phyloP scores from a whole-genome alignment of 2,113 vertebrate genomes.

The Zosterops pallidus region DNA sequence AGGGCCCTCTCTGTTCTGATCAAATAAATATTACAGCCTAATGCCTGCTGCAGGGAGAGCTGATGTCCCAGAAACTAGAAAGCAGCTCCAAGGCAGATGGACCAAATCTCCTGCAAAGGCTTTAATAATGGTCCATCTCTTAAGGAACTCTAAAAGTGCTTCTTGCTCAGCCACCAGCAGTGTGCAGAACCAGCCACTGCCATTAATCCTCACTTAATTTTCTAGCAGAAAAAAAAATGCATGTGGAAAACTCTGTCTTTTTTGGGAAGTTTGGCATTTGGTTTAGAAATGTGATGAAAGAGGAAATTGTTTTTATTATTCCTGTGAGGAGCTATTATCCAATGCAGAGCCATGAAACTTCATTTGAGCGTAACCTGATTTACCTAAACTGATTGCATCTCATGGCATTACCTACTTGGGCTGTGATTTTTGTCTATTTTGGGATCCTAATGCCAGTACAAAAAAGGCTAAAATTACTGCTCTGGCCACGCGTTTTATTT shows the following conservation, averaged over 20 bases:
- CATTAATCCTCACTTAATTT: slow-evolving; percentile 22
- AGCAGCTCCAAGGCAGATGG: background rate
- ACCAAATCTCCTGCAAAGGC: background rate
- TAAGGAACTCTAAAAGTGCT: background rate
- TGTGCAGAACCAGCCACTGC: background rate
- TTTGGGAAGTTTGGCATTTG: background rate
- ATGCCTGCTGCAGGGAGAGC: background rate
- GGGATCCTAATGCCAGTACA: background rate
- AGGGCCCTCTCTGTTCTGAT: background rate
- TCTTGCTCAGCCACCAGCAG: background rate
- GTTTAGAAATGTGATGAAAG: slow-evolving; percentile 16
- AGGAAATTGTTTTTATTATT: slow-evolving; percentile 49
- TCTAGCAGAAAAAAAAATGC: background rate
- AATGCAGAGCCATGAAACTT: slow-evolving; percentile 1
- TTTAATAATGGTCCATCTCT: background rate
- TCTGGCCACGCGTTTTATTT: slow-evolving; percentile 22
- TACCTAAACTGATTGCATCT: background rate
- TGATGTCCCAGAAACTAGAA: background rate
- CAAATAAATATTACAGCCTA: background rate
- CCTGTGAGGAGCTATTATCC: slow-evolving; percentile 36
- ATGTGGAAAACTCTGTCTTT: background rate
- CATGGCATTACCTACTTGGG: background rate
- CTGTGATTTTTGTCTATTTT: background rate
- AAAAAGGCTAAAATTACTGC: slow-evolving; percentile 19
- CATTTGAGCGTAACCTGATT: slow-evolving; percentile 36